Evolutionary conservation across 2,888 invertebrate genomes (phyloP).

Genomic region (Eumacrocentrus americanus): DNA sequence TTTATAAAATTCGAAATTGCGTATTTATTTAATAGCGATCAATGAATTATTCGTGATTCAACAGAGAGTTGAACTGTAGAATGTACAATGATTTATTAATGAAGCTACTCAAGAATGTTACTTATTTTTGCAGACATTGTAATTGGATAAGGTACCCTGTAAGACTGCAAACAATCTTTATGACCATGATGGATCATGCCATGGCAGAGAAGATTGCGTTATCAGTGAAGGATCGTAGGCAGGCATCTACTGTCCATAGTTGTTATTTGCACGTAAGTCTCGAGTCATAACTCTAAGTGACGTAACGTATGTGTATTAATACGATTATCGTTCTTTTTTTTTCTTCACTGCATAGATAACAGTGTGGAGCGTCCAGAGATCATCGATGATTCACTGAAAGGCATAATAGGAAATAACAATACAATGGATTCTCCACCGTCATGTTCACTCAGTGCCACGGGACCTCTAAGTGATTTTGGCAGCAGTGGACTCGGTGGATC

Average conservation of each 20-base stretch:
- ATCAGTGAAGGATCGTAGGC: slow-evolving; percentile 40
- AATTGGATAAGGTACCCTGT: slow-evolving; percentile 2
- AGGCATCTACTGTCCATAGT: slow-evolving; percentile 40
- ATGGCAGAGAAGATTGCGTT: slow-evolving; percentile 41
- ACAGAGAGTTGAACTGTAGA: neutral
- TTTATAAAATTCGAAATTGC: too few relatives aligned
- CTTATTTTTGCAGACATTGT: slow-evolving; percentile 4
- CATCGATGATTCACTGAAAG: slow-evolving; percentile 33
- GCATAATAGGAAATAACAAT: slow-evolving; percentile 33
- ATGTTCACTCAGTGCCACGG: slow-evolving; percentile 76
- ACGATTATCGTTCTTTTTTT: slow-evolving; percentile 8
- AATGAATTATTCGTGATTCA: neutral
- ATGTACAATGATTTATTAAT: slow-evolving; percentile 10
- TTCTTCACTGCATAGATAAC: slow-evolving; percentile 50
- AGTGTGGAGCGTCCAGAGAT: slow-evolving; percentile 48
- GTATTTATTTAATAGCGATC: neutral
- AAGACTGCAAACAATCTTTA: slow-evolving; percentile 30
- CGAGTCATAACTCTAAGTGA: neutral
- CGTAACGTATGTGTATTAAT: neutral
- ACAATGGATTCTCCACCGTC: slow-evolving; percentile 79
- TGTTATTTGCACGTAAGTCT: slow-evolving; percentile 47
- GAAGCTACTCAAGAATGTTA: too few relatives aligned
- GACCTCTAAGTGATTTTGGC: slow-evolving; percentile 76
- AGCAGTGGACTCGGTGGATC: slow-evolving; percentile 79
- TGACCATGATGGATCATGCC: slow-evolving; percentile 47